Base-by-base conservation (phyloP, 1,140 invertebrate species). In the Bombus confusus region DNA sequence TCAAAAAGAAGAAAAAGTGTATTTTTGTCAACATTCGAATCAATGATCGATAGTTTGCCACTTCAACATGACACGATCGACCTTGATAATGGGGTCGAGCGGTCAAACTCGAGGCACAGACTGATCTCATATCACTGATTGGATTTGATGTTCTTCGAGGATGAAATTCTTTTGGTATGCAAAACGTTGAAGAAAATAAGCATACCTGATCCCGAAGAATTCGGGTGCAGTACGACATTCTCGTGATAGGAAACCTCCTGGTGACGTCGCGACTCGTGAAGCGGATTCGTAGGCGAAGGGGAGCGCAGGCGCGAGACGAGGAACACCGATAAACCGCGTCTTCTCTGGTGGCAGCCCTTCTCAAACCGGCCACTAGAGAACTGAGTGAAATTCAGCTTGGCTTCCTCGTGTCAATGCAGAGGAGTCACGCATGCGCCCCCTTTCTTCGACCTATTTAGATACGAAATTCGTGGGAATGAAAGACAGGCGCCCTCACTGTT, bases 161-260 rank as follows among this genome's bases (percentile, higher is more conserved):
- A 12, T 8, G 10, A 22, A 22, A 52, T 52, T 52, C 47, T n/a
- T n/a, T 3, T 62, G 13, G 1, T 64, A 12, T 31, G 15, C 6
- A 25, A 9, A 43, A 3, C 28, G 9, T 41, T 57, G 1, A 43
- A 0, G 0, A 28, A 39, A 22, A n/a, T 2, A 39, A n/a, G 43
- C 78, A 28, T 96, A 97, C 97, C 96, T 97, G 97, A 95, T 96
- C 96, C 96, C 96, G 96, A 95, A 97, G 96, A 96, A 97, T 96
- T 96, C 96, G 95, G 90, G 96, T 96, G 96, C 96, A 97, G 96
- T 97, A 96, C 94, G 96, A 97, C 97, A 97, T 97, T 95, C 94
- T 96, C 95, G 93, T 91, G 83, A 93, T 88, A 74, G 25, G 77
- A 85, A 75, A 78, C 76, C 79, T 86, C 74, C 41, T 83, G n/a